These are phyloP conservation scores for Morpho deidamia DNA, from an alignment of 2,888 invertebrate species.

Conservation along the genomic window DNA sequence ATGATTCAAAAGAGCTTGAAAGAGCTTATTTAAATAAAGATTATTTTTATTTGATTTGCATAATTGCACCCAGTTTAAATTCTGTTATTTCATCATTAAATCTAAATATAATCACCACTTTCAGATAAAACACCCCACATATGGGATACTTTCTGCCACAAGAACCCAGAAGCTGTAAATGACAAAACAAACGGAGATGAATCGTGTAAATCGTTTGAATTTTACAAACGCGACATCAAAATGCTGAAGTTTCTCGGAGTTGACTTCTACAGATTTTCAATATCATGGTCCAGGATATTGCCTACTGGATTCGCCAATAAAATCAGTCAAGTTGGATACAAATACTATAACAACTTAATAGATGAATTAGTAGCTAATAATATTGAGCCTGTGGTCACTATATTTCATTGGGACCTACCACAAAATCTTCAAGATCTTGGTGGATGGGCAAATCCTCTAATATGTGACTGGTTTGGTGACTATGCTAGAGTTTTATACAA, in stretches of 20 bases:
- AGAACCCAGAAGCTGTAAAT: conserved; percentile 55
- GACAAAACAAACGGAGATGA: conserved; percentile 78
- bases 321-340: conserved; percentile 78
- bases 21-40: too few species aligned
- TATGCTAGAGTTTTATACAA: conserved; percentile 65
- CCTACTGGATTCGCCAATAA: conserved; percentile 74
- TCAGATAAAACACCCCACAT: conserved; percentile 76
- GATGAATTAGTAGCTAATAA: conserved; percentile 75
- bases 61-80: too few species aligned
- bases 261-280: conserved; percentile 77
- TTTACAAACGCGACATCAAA: conserved; percentile 74
- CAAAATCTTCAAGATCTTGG: conserved; percentile 76
- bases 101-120: too few species aligned
- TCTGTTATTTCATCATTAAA: too few species aligned
- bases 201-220: conserved; percentile 80
- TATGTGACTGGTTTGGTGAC: conserved; percentile 67
- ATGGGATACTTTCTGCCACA: conserved; percentile 79
- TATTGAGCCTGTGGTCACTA: conserved; percentile 79
- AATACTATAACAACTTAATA: conserved; percentile 82
- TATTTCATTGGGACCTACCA: conserved; percentile 78
- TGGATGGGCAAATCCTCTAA: conserved; percentile 70
- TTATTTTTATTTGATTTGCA: too few species aligned
- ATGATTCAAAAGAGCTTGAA: too few species aligned
- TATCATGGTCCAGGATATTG: conserved; percentile 81
- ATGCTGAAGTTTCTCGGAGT: conserved; percentile 64